phyloP scores from a whole-genome alignment of 1,140 invertebrate genomes.

The Neodiprion pinetum region DNA sequence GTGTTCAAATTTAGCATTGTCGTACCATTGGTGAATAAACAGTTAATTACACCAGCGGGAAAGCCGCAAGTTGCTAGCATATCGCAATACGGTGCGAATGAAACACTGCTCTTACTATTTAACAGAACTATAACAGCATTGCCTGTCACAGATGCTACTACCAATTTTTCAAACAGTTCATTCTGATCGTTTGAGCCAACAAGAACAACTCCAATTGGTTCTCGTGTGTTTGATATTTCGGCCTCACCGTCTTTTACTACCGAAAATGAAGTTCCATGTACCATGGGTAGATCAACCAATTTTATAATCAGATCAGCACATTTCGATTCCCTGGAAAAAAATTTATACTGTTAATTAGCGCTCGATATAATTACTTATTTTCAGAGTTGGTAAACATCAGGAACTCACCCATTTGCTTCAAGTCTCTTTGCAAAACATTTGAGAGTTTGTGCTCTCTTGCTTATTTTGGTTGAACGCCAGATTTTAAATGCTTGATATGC shows the following conservation, averaged over 20 bases:
- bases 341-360: background rate
- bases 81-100: conserved; percentile 27
- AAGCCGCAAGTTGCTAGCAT: conserved; percentile 26
- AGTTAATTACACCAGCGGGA: conserved; percentile 29
- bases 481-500: conserved; percentile 22
- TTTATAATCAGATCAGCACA: conserved; percentile 17
- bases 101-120: conserved; percentile 3
- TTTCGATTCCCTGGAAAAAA: conserved; percentile 19
- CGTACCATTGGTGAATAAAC: conserved; percentile 11
- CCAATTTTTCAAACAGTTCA: conserved; percentile 20
- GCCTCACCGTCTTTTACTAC: conserved; percentile 20
- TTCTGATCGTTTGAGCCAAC: conserved; percentile 16
- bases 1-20: background rate
- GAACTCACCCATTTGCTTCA: conserved; percentile 19
- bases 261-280: conserved; percentile 24
- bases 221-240: conserved; percentile 23
- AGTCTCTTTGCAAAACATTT: conserved; percentile 23
- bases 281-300: conserved; percentile 16
- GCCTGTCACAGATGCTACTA: conserved; percentile 25
- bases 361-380: conserved; percentile 6
- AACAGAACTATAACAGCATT: conserved; percentile 22
- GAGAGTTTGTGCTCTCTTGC: conserved; percentile 22
- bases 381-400: background rate
- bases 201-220: conserved; percentile 24
- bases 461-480: conserved; percentile 17